phyloP scores from a whole-genome alignment of 2,113 vertebrate species.

The Ammodytes marinus region DNA sequence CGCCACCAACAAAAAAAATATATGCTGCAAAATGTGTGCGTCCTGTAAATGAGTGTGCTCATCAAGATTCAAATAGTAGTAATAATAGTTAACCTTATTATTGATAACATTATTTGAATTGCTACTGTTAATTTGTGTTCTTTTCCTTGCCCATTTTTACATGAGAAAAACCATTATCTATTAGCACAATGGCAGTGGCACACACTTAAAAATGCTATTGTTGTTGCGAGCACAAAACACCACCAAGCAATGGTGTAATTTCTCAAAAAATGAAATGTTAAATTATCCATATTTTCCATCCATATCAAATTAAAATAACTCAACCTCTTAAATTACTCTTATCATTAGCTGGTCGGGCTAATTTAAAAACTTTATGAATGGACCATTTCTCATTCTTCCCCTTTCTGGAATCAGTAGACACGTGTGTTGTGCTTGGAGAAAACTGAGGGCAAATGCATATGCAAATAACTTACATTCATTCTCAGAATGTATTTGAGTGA shows the following conservation, averaged over 20 bases:
- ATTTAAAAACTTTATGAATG: neutral
- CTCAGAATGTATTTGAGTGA: neutral
- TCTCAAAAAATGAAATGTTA: neutral
- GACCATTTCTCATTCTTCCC: neutral
- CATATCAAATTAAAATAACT: neutral
- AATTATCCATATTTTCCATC: neutral
- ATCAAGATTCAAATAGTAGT: too few relatives aligned
- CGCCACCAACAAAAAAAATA: neutral
- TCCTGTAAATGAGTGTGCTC: neutral
- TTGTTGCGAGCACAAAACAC: too few relatives aligned
- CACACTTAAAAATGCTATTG: neutral
- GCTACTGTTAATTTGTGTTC: neutral
- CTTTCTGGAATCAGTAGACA: neutral
- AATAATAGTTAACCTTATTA: neutral
- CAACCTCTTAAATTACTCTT: neutral
- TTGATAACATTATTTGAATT: neutral
- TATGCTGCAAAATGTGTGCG: neutral
- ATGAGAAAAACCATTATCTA: neutral
- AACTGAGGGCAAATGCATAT: neutral
- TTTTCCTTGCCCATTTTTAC: neutral
- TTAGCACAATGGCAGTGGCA: neutral
- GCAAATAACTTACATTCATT: neutral
- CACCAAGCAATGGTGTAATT: neutral
- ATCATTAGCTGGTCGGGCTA: neutral
- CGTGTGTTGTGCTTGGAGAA: neutral